These are phyloP conservation scores for Todiramphus saurophagus DNA, from an alignment of 2,113 vertebrate genomes.

Conservation along the genomic window DNA sequence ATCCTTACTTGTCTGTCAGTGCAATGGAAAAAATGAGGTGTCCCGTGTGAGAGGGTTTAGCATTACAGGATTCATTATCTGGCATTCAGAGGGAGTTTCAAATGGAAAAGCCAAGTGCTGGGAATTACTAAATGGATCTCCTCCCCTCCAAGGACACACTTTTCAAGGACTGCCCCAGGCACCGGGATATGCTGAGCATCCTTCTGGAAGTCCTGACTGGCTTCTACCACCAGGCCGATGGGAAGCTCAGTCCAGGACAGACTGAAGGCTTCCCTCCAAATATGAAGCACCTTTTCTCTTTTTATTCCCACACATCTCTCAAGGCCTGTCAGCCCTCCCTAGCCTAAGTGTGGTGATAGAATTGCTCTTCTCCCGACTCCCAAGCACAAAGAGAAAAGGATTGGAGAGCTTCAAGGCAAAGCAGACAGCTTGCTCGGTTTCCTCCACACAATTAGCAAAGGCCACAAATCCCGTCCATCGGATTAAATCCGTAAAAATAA, in stretches of 20 bases:
- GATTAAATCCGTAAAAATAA: conserved; percentile 29
- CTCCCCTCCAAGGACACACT: background rate
- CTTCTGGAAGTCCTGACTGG: background rate
- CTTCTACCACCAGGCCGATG: background rate
- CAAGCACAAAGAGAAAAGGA: background rate
- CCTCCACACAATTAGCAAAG: background rate
- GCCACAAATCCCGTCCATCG: background rate
- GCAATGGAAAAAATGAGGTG: background rate
- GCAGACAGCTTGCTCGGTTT: background rate
- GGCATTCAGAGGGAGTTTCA: background rate
- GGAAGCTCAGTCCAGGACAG: background rate
- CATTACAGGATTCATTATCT: background rate
- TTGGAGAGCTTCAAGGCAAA: background rate
- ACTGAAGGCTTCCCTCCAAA: background rate
- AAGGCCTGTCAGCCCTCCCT: background rate
- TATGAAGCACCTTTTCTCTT: rapidly evolving
- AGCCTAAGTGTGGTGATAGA: background rate
- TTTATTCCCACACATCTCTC: background rate
- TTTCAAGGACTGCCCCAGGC: background rate
- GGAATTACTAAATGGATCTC: background rate
- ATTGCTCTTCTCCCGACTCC: background rate
- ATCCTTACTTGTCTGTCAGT: background rate
- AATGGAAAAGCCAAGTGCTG: background rate
- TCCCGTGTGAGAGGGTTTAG: background rate
- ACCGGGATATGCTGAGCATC: background rate